Conservation (phyloP, 2,888 invertebrate species). For the Lampropteryx suffumata region DNA sequence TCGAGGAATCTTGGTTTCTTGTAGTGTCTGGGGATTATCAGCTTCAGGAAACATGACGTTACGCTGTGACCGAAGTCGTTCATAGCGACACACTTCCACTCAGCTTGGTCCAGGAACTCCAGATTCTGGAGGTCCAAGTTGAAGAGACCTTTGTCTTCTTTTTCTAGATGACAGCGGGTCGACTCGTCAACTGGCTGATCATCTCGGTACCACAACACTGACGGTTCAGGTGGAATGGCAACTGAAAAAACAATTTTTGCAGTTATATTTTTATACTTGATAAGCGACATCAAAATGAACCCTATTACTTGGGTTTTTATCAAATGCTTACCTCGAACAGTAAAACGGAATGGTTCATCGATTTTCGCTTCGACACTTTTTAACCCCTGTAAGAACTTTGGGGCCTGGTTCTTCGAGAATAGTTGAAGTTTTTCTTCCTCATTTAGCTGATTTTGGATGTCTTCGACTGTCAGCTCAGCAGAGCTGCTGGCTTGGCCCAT, state of each 20-base stretch:
- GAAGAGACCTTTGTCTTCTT: conserved; percentile 88
- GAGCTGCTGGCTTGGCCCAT: conserved; percentile 95
- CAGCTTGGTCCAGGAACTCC: conserved; percentile 93
- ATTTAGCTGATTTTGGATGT: conserved; percentile 94
- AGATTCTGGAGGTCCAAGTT: conserved; percentile 88
- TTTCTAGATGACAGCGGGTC: conserved; percentile 85
- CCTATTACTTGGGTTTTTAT: too few species aligned
- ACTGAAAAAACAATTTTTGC: conserved; percentile 69
- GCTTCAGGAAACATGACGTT: conserved; percentile 92
- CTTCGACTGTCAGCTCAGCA: conserved; percentile 94
- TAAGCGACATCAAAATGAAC: too few species aligned
- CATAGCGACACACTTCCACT: conserved; percentile 95
- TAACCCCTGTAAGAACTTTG: conserved; percentile 90
- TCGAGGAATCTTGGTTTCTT: conserved; percentile 95
- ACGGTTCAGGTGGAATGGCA: conserved; percentile 90
- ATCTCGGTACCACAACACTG: conserved; percentile 93
- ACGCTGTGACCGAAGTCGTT: conserved; percentile 95
- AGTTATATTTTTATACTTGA: too few species aligned
- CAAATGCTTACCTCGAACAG: conserved; percentile 87
- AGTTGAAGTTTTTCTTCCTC: conserved; percentile 92
- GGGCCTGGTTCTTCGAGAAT: conserved; percentile 90
- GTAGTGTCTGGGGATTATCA: conserved; percentile 93
- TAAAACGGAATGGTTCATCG: conserved; percentile 91
- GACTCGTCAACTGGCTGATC: conserved; percentile 89
- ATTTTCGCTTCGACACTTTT: conserved; percentile 92